Percentiles rank a stretch among this genome's conserved stretches.
These are phyloP conservation scores for Akabosia matsudoensis DNA, from an alignment of 1,140 invertebrate species.

Conservation along the genomic window DNA sequence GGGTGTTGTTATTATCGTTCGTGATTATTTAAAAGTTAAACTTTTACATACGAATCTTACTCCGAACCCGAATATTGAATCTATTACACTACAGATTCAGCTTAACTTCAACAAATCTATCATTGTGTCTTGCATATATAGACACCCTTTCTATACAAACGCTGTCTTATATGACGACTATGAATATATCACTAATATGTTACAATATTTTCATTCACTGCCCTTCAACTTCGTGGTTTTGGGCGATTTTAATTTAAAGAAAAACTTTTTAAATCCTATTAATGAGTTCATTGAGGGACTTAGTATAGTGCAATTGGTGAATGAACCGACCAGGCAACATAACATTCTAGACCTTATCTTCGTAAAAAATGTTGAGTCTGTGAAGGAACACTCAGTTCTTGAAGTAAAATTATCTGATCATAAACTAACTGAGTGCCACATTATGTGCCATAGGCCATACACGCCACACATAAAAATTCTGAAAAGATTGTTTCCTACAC, in stretches of 20 bases:
- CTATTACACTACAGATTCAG: background rate
- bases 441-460: no score
- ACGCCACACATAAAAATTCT: no score
- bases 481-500: no score
- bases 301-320: background rate
- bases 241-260: conserved; percentile 8
- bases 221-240: background rate
- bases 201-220: background rate
- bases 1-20: background rate
- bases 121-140: background rate
- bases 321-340: conserved; percentile 3
- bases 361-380: background rate
- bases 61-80: background rate
- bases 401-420: no score
- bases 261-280: background rate
- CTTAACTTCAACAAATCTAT: background rate
- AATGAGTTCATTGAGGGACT: background rate
- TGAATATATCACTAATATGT: background rate
- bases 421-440: no score
- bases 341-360: conserved; percentile 6
- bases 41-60: background rate
- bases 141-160: background rate
- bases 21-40: background rate
- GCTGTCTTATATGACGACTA: background rate
- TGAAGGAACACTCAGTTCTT: no score